Evolutionary conservation across 1,140 invertebrate species (phyloP).

Genomic region (Aphidius gifuensis): DNA sequence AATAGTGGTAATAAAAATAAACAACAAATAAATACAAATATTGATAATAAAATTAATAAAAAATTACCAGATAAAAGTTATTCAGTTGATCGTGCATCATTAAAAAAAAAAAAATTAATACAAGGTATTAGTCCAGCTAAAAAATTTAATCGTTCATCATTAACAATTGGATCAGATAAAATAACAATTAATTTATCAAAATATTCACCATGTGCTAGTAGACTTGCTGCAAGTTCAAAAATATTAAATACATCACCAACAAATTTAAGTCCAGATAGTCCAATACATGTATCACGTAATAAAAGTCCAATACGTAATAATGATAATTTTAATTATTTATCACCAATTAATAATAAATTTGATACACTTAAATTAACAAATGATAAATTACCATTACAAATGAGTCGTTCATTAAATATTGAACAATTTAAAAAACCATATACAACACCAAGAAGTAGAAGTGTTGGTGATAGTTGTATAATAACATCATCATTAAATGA

Average conservation of each 20-base stretch:
- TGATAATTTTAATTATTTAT: neutral
- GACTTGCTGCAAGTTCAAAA: conserved; percentile 50
- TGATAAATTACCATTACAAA: conserved; percentile 22
- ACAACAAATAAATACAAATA: conserved; percentile 18
- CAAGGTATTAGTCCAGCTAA: conserved; percentile 41
- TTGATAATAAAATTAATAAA: conserved; percentile 13
- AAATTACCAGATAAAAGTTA: conserved; percentile 29
- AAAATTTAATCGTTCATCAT: conserved; percentile 45
- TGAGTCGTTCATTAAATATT: conserved; percentile 40
- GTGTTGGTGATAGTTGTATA: conserved; percentile 44
- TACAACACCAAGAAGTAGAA: conserved; percentile 37
- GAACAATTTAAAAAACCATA: conserved; percentile 37
- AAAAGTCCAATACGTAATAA: conserved; percentile 30
- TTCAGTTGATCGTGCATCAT: conserved; percentile 32
- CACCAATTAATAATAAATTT: neutral
- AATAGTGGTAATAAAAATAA: conserved; percentile 26
- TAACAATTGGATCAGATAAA: conserved; percentile 43
- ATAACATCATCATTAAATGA: conserved; percentile 47
- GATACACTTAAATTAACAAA: conserved; percentile 29
- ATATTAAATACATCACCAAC: conserved; percentile 37
- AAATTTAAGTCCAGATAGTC: conserved; percentile 39
- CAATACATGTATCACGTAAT: conserved; percentile 39
- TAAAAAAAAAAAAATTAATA: conserved; percentile 34
- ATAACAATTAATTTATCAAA: conserved; percentile 48
- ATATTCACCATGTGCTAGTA: conserved; percentile 52